Conservation (phyloP, 64 coral and sea anemone genomes). For the Actinia equina region DNA sequence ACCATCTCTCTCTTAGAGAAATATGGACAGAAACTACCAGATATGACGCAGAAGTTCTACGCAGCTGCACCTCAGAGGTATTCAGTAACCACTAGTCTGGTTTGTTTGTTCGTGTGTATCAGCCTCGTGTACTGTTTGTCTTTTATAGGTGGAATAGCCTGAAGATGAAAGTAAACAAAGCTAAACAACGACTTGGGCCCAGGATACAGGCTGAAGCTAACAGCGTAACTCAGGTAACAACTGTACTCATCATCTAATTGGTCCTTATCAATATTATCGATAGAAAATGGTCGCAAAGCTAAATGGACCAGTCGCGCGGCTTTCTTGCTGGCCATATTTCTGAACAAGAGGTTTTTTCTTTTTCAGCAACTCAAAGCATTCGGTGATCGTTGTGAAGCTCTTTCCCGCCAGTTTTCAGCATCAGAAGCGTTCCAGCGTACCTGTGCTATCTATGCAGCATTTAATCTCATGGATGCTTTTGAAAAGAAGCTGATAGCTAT, state of each 20-base stretch:
- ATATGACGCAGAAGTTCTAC: constrained; percentile 97
- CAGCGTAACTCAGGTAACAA: constrained; percentile 80
- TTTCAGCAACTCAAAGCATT: constrained; percentile 87
- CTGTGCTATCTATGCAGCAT: constrained; percentile 84
- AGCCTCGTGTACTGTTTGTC: too few relatives aligned
- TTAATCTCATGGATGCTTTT: constrained; percentile 92
- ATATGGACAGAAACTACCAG: constrained; percentile 95
- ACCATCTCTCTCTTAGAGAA: constrained; percentile 92
- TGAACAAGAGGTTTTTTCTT: neutral
- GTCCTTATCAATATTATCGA: too few relatives aligned
- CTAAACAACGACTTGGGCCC: constrained; percentile 93
- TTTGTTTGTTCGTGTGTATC: too few relatives aligned
- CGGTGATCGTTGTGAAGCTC: constrained; percentile 87
- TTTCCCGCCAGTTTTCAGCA: constrained; percentile 75
- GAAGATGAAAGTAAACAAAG: constrained; percentile 98
- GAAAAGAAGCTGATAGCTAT: constrained; percentile 64
- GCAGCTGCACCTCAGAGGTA: constrained; percentile 95
- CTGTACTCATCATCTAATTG: neutral
- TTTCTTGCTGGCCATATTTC: neutral
- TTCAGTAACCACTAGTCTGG: too few relatives aligned
- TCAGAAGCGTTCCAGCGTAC: constrained; percentile 91
- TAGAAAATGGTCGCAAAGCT: too few relatives aligned
- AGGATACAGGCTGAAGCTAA: constrained; percentile 90
- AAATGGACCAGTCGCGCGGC: neutral
- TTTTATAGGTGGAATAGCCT: constrained; percentile 90